Evolutionary conservation across 2,888 invertebrate genomes (phyloP), one percentile per base, ranked within the genome.

Genomic region (Strigamia crassipes): DNA sequence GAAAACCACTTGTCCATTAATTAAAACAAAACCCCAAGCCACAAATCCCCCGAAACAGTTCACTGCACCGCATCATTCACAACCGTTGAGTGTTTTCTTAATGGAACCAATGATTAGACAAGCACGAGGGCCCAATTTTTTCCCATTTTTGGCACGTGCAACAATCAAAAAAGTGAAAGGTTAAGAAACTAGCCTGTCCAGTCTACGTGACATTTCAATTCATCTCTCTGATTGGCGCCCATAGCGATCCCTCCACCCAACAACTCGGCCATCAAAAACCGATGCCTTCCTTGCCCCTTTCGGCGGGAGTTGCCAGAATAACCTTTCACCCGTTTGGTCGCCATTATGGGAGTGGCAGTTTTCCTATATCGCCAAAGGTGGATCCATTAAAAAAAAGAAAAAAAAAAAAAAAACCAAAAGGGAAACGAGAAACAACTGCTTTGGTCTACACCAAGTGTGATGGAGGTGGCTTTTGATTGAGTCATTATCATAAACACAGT

Each of bases 401-500:
- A n/a, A n/a, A n/a, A n/a, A n/a, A n/a, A n/a, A 66, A 46, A 15
- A 46, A n/a, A n/a, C n/a, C n/a, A n/a, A 46, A 46, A 46, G 13
- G 15, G 12, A 46, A 46, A 46, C 3, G 12, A n/a, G n/a, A 46
- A 21, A 66, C 61, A 66, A 66, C 61, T 23, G 23, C 61, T 66
- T 66, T 66, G 61, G 61, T 66, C 23, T 66, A 66, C 1, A 66
- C 6, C n/a, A 23, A 66, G 61, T 66, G 61, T 66, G 46, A 46
- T 66, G 61, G 61, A 21, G 61, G 61, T 66, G 61, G 61, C 18
- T 66, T 66, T 12, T 66, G 61, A 66, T 66, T 66, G 61, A 66
- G 61, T 66, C 61, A 66, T 66, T 66, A 66, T 66, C 61, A 66
- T 66, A 66, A 66, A 66, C 61, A 66, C 61, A 66, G 61, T 66